These are phyloP conservation scores for Vannuccia rotundouncinata DNA, from an alignment of 2,888 invertebrate species.

Conservation along the genomic window DNA sequence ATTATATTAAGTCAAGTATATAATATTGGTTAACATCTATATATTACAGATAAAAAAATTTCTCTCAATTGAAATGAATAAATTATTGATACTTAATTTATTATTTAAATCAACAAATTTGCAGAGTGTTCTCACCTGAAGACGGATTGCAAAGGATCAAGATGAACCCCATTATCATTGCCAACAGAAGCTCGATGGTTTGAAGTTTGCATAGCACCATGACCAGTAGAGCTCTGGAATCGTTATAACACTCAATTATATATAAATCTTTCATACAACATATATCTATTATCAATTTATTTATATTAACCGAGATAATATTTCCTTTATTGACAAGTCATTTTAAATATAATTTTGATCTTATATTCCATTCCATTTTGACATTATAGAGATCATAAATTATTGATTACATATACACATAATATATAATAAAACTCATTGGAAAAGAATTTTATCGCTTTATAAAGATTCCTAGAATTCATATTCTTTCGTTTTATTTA, in stretches of 20 bases:
- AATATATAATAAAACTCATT: too few species aligned
- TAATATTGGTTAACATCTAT: too few species aligned
- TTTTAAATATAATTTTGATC: neutral
- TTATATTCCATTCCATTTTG: neutral
- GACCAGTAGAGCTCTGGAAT: too few species aligned
- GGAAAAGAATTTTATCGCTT: too few species aligned
- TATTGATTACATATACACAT: neutral
- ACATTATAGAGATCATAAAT: neutral
- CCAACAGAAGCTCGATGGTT: neutral
- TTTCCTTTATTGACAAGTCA: neutral
- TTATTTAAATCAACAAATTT: too few species aligned
- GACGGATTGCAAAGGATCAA: conserved; percentile 19
- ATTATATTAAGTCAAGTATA: too few species aligned
- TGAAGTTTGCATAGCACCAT: neutral
- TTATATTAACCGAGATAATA: neutral
- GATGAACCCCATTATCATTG: neutral
- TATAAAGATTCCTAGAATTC: too few species aligned
- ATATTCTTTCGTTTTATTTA: too few species aligned
- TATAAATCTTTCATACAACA: neutral
- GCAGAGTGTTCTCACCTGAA: too few species aligned
- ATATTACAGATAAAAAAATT: too few species aligned
- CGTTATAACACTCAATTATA: neutral
- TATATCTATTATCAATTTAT: neutral
- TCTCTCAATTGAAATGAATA: too few species aligned
- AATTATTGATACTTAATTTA: too few species aligned